Conservation (phyloP, 2,888 invertebrate genomes). For the Melieria crassipennis region DNA sequence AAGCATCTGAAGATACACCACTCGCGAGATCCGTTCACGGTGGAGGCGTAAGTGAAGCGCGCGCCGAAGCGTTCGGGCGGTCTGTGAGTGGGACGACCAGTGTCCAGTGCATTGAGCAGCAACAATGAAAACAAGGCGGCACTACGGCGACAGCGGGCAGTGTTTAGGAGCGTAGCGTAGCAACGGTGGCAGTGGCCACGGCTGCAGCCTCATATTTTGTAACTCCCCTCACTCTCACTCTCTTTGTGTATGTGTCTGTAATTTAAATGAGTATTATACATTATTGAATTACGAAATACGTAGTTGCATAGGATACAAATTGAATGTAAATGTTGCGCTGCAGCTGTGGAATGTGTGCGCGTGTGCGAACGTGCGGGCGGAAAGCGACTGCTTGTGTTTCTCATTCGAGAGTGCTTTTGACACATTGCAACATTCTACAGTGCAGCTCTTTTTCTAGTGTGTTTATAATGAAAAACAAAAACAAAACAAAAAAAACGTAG, state of each 20-base stretch:
- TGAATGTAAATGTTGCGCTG: slow-evolving; percentile 14
- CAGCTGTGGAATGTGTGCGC: not conserved
- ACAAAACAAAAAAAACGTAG: not conserved
- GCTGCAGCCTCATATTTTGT: slow-evolving; percentile 15
- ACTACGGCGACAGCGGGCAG: not conserved
- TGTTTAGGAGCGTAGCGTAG: not conserved
- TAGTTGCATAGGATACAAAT: slow-evolving; percentile 28
- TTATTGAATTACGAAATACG: slow-evolving; percentile 24
- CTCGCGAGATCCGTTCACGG: slow-evolving; percentile 85
- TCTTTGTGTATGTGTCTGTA: slow-evolving; percentile 28
- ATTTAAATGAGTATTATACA: slow-evolving; percentile 30
- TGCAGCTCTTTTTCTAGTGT: too few species aligned
- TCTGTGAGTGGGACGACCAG: too few species aligned
- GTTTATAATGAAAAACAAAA: not conserved
- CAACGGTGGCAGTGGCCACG: not conserved
- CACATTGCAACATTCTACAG: not conserved
- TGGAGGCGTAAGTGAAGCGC: slow-evolving; percentile 69
- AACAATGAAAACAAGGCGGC: not conserved
- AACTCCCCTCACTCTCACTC: slow-evolving; percentile 21
- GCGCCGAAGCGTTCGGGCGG: too few species aligned
- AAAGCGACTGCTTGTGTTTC: too few species aligned
- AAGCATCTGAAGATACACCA: slow-evolving; percentile 91
- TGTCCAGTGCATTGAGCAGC: not conserved
- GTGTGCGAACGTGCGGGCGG: not conserved
- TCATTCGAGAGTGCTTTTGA: not conserved